Evolutionary conservation across 2,797 vertebrate genomes (phyloP), one percentile per base, ranked within the genome.

Genomic region (Schizothorax lantsangensis): DNA sequence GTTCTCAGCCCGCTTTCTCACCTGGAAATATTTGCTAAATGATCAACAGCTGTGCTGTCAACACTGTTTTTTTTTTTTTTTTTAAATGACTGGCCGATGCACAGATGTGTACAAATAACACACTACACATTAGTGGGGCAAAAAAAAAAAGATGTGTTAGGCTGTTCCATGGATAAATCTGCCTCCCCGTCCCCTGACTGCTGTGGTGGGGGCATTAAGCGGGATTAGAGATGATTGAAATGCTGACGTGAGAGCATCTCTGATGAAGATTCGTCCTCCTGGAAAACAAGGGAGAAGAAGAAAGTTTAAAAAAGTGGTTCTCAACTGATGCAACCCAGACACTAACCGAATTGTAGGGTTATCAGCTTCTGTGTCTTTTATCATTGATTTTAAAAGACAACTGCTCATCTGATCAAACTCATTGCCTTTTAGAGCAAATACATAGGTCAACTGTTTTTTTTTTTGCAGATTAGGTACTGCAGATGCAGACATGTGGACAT

Each of bases 161-260:
- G 40, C 79, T 78, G 49, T 79, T 81, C 38, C 83, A 71, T 45
- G 23, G 21, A 72, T 45, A 79, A 17, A 17, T 47, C n/a, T 6
- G 0, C 38, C 23, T 38, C 49, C 43, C 79, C 8, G 8, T 38
- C 84, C 45, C 86, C 88, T 91, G 88, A 89, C 91, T 89, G 89
- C 91, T 91, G 91, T 93, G 92, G 93, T 94, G 93, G 93, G 94
- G 93, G 93, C 93, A 94, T 92, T 95, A 95, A 95, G 92, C 91
- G 90, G 93, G 94, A 95, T 95, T 95, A 95, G 92, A 90, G 89
- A 45, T 94, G 94, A 94, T 95, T 95, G 94, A 94, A 95, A 93
- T 92, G 93, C 92, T 94, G 94, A 95, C 91, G 89, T 92, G 93
- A 92, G 91, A 93, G 92, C 94, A 94, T 92, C 94, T 95, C 92